Evolutionary conservation across 2,113 vertebrate species (phyloP), one percentile per base, ranked within the genome.

Genomic region (Rousettus leschenaultii): DNA sequence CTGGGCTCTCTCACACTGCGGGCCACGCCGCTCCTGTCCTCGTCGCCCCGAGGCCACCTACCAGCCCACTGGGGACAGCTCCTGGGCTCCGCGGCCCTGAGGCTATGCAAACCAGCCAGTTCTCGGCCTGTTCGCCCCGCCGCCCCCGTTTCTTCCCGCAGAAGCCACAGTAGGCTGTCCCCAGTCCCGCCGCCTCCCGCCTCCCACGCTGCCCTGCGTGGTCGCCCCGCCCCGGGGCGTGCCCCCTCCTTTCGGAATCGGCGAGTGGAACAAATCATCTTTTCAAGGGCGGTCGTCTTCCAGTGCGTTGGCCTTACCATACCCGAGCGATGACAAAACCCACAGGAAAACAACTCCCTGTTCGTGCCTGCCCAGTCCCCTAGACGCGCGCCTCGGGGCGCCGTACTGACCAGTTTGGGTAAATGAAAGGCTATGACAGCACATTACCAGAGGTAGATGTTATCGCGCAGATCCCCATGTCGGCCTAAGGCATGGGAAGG

Each of bases 201-300:
- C 30, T 22, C 45, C 5, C 74, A 6, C 14, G 2, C 24, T 79
- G 57, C 63, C 45, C 65, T 0, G 0, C 3, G 5, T 40, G 5
- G 6, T 13, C 10, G 15, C 19, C 38, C 22, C 16, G 3, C 33
- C 6, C 30, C 16, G 4, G 2, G 24, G 7, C 2, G 6, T 26
- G 43, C 7, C 9, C 16, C 15, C 1, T 75, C 10, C 21, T 65
- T 21, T 21, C 53, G 57, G 63, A 84, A 73, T 70, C 48, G 51
- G 48, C 2, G 7, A 48, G 33, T 45, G 4, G 22, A 59, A 40
- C 24, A 45, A 7, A 21, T 28, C 45, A 4, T 43, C 57, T 94
- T 80, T 43, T 40, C 5, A 8, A 7, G 9, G 28, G 30, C 40
- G 38, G 2, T 4, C n/a, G 16, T 63, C 33, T 63, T 59, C 35